Conservation (phyloP, 1,140 invertebrate genomes). For the Metaphire vulgaris region DNA sequence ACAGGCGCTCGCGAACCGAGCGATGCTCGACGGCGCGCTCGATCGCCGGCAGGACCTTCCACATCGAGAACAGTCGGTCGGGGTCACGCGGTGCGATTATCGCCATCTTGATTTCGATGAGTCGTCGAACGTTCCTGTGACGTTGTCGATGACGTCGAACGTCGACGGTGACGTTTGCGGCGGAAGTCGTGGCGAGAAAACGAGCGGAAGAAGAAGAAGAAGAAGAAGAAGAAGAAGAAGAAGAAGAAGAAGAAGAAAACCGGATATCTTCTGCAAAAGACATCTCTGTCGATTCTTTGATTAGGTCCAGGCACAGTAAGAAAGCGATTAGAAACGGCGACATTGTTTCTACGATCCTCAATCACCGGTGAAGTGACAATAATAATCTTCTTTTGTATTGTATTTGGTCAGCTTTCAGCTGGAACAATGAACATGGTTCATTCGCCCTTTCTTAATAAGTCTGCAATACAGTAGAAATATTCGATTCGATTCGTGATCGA, state of each 20-base stretch:
- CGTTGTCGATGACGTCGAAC: not conserved
- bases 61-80: not conserved
- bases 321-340: no score
- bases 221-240: not conserved
- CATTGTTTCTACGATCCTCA: no score
- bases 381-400: no score
- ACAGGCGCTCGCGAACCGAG: not conserved
- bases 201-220: not conserved
- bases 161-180: not conserved
- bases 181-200: no score
- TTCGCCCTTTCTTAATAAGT: no score
- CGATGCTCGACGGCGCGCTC: not conserved
- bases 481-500: no score
- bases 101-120: not conserved
- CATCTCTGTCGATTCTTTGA: not conserved
- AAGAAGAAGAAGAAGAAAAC: not conserved
- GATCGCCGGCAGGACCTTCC: not conserved
- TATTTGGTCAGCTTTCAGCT: no score
- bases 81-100: not conserved
- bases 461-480: no score
- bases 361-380: no score
- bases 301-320: no score
- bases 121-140: not conserved
- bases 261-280: not conserved
- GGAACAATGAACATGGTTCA: no score